Evolutionary conservation across 2,888 invertebrate species (phyloP).

Genomic region (Tipula vernalis): DNA sequence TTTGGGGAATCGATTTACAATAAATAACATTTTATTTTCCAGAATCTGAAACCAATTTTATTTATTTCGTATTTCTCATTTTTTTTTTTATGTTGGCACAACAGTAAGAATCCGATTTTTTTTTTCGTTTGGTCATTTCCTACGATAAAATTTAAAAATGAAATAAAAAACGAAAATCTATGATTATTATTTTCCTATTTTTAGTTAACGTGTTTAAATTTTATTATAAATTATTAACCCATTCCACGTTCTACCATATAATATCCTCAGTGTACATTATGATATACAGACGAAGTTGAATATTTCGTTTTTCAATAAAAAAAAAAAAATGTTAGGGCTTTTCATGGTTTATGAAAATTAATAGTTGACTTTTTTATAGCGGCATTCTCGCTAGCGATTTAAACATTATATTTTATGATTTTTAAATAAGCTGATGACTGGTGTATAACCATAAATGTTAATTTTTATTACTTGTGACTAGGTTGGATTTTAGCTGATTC

Average conservation of each 20-base stretch:
- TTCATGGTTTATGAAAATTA: not conserved
- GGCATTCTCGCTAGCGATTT: not conserved
- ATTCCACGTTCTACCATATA: not conserved
- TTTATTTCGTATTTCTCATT: not conserved
- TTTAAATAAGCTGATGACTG: not conserved
- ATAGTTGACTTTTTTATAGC: not conserved
- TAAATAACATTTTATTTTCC: not conserved
- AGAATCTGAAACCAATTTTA: not conserved
- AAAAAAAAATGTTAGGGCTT: not conserved
- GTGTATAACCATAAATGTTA: not conserved
- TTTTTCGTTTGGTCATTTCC: not conserved
- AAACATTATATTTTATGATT: not conserved
- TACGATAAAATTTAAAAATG: not conserved
- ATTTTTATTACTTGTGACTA: not conserved
- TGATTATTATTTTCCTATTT: not conserved
- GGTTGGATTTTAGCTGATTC: not conserved
- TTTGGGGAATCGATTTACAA: not conserved
- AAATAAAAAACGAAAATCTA: not conserved
- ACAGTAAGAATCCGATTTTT: not conserved
- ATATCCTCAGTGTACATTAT: not conserved
- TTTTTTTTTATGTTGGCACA: not conserved
- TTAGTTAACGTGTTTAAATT: not conserved
- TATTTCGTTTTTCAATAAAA: not conserved
- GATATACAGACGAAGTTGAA: not conserved
- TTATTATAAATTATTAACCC: not conserved